Base-by-base conservation (phyloP, 2,113 vertebrate species). In the Nannobrachium achirus region DNA sequence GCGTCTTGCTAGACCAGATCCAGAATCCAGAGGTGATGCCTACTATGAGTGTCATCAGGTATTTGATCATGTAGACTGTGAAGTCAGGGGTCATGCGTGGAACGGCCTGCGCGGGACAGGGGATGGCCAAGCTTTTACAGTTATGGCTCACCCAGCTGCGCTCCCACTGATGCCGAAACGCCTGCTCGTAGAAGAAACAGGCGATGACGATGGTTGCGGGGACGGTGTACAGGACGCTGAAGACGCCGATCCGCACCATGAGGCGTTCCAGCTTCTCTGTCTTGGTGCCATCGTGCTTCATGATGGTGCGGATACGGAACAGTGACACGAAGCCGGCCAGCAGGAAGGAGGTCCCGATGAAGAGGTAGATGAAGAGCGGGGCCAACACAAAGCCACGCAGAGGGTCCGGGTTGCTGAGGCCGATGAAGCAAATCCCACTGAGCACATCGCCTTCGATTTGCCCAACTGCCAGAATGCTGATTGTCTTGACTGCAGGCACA, bases 1-100 rank as follows among this genome's bases (percentile, higher is more conserved):
- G 92, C n/a, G 97, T 99, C 92, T 99, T 99, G 25, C 97, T 96
- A 0, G 97, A 99, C 97, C 97, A 99, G 92, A 99, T 99, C 97
- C 97, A 99, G 90, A 99, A 99, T 10, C 97, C 97, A 0, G 97
- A 98, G 59, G 97, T 98, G 94, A 99, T 98, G 75, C 97, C 97
- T 73, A 99, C 97, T 63, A 99, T 99, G 81, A 99, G 96, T 14
- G 97, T 99, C 97, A 99, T 99, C 87, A 99, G 96, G 87, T 99
- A 98, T 89, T 99, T 99, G 89, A 99, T 99, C 97, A 98, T 99
- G 91, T 96, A 98, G 90, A 99, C 97, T 0, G 97, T 99, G 92
- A 99, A 99, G 84, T 99, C 97, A 0, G 97, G 97, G 58, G 91
- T 95, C 95, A 97, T 95, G 79, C 94, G 93, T 19, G 95, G 95